Evolutionary conservation across 2,888 invertebrate species (phyloP), one percentile per base, ranked within the genome.

Genomic region (Epistrophe eligans): DNA sequence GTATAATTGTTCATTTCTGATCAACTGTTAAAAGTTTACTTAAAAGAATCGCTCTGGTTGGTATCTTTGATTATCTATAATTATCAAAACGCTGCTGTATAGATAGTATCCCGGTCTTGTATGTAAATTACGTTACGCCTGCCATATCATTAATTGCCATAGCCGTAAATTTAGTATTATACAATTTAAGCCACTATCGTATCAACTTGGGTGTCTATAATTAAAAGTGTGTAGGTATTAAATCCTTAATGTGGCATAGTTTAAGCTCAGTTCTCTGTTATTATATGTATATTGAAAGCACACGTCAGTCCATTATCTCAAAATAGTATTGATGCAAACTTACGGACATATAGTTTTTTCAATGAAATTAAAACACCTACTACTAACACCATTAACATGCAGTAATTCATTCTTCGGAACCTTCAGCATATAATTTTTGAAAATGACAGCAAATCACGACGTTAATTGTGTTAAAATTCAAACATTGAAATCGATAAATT

Each of bases 371-470:
- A 58, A 58, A 1, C 8, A 57, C 55, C 57, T 57, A 35, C 28
- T 28, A 7, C 8, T 5, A 0, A 32, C 57, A 57, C 3, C n/a
- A 57, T 24, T 24, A 2, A 1, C 2, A 24, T 24, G 24, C 15
- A 9, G n/a, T 10, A 58, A 40, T 19, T 15, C 60, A 40, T 24
- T 8, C 40, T 15, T 17, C 17, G 57, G 35, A 35, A 17, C 10
- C 35, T 10, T 9, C 28, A 45, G 6, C 17, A 55, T 28, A 28
- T 64, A 64, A 45, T 64, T 64, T 64, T 7, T 19, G 67, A 52
- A 67, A 50, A 67, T 50, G 67, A 67, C 67, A 67, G 17, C 13
- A 50, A 38, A 67, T 50, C 43, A 28, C 4, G 15, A 45, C 40
- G n/a, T 15, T 32, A n/a, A 64, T 45, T 64, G n/a, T 32, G 11